Conservation (phyloP, 1,140 invertebrate species). For the Drosophila ambigua region DNA sequence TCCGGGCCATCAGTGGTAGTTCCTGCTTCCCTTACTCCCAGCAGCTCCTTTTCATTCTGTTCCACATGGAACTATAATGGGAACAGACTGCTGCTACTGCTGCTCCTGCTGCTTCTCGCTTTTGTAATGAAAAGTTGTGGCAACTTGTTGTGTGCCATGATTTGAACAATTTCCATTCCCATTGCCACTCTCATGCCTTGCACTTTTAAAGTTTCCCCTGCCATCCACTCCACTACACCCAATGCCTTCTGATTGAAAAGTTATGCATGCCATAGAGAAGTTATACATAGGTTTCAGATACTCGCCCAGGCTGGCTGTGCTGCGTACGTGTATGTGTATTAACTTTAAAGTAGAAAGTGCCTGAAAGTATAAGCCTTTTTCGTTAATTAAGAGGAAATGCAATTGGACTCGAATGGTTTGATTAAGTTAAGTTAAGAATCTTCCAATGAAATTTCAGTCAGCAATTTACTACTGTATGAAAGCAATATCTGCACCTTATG, state of each 20-base stretch:
- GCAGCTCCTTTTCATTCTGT: background rate
- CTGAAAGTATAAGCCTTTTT: background rate
- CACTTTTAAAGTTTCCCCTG: conserved; percentile 45
- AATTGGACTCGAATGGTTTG: background rate
- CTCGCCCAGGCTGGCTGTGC: conserved; percentile 12
- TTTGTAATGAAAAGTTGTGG: conserved; percentile 69
- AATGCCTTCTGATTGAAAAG: conserved; percentile 3
- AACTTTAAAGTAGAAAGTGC: conserved; percentile 23
- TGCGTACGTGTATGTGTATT: too few relatives aligned
- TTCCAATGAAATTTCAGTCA: too few relatives aligned
- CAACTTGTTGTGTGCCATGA: conserved; percentile 57
- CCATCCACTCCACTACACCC: too few relatives aligned
- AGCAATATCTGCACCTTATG: too few relatives aligned
- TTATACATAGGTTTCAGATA: too few relatives aligned
- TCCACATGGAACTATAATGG: conserved; percentile 37
- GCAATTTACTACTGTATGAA: too few relatives aligned
- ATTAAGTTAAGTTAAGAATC: too few relatives aligned
- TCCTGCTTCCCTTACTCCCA: conserved; percentile 21
- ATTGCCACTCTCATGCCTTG: conserved; percentile 21
- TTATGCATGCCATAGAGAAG: background rate
- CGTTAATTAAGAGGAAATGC: conserved; percentile 1
- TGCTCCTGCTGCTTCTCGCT: conserved; percentile 33
- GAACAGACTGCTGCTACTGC: conserved; percentile 47
- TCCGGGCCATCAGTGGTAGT: conserved; percentile 37
- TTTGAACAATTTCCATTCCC: conserved; percentile 35